Percentiles rank a stretch among this genome's conserved stretches.
These are phyloP conservation scores for Eumacrocentrus americanus DNA, from an alignment of 2,888 invertebrate species.

Conservation along the genomic window DNA sequence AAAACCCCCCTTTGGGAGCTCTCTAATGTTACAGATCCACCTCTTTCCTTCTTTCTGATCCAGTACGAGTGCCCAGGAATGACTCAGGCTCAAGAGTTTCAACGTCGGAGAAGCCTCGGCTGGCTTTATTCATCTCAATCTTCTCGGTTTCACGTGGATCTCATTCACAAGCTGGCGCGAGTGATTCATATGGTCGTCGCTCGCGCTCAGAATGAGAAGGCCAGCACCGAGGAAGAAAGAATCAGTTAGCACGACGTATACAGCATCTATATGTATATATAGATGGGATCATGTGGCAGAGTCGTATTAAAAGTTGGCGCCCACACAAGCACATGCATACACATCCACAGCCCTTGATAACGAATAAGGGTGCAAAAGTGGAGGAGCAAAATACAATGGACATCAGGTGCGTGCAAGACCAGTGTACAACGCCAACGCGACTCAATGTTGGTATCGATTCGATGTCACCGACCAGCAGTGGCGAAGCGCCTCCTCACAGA, in stretches of 20 bases:
- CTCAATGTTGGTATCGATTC: conserved; percentile 10
- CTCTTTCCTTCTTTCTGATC: no score
- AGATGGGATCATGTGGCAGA: conserved; percentile 9
- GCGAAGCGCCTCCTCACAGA: not conserved
- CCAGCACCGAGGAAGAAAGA: not conserved
- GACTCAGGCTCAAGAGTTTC: no score
- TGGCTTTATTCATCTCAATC: not conserved
- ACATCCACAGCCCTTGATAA: conserved; percentile 17
- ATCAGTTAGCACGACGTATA: not conserved
- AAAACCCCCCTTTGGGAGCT: no score
- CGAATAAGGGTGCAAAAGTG: conserved; percentile 17
- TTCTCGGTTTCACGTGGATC: not conserved
- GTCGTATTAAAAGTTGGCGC: conserved; percentile 25
- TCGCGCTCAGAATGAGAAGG: not conserved
- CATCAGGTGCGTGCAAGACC: conserved; percentile 2
- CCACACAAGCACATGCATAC: no score
- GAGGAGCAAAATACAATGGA: conserved; percentile 8
- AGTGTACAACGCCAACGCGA: not conserved
- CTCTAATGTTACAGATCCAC: no score
- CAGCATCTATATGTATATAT: not conserved
- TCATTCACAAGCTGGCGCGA: not conserved
- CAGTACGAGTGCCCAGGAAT: no score
- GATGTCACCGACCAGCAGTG: conserved; percentile 14
- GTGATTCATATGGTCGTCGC: not conserved
- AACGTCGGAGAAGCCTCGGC: not conserved